These are phyloP conservation scores for Lynx canadensis DNA, from an alignment of 2,113 vertebrate species.

Conservation along the genomic window DNA sequence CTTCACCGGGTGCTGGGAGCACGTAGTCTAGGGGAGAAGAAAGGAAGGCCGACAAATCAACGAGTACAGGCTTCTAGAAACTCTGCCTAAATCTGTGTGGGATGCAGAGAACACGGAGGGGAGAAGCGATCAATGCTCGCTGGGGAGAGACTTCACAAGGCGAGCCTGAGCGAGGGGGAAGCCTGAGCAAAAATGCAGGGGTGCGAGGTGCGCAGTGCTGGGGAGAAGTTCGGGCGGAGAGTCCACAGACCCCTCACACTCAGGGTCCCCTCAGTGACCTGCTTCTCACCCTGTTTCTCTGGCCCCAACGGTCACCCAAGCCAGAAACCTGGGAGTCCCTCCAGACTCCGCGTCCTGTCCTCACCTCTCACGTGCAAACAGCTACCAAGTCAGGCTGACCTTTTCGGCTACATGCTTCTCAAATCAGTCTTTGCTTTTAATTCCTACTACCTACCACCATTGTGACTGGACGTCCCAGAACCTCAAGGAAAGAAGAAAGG, in stretches of 20 bases:
- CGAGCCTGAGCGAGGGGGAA: fast-evolving
- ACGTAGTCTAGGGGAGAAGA: fast-evolving
- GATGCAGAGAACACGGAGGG: not conserved
- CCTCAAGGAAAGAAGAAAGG: not conserved
- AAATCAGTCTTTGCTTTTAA: not conserved
- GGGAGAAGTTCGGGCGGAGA: too few species aligned
- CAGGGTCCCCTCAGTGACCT: not conserved
- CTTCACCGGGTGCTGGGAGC: fast-evolving
- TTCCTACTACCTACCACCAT: not conserved
- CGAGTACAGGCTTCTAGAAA: not conserved
- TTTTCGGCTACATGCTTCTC: not conserved
- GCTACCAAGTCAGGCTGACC: not conserved
- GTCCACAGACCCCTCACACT: not conserved
- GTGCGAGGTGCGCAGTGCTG: fast-evolving
- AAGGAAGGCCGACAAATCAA: too few species aligned
- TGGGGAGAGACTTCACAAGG: not conserved
- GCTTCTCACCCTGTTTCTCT: not conserved
- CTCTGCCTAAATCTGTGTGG: not conserved
- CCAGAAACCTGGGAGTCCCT: not conserved
- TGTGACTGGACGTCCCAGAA: not conserved
- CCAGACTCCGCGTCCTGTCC: not conserved
- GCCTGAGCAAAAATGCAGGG: not conserved
- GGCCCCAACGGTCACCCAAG: not conserved
- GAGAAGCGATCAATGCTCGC: not conserved
- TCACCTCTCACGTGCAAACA: not conserved